These are phyloP conservation scores for Protodeltote pygarga DNA, from an alignment of 2,888 invertebrate genomes.

Conservation along the genomic window DNA sequence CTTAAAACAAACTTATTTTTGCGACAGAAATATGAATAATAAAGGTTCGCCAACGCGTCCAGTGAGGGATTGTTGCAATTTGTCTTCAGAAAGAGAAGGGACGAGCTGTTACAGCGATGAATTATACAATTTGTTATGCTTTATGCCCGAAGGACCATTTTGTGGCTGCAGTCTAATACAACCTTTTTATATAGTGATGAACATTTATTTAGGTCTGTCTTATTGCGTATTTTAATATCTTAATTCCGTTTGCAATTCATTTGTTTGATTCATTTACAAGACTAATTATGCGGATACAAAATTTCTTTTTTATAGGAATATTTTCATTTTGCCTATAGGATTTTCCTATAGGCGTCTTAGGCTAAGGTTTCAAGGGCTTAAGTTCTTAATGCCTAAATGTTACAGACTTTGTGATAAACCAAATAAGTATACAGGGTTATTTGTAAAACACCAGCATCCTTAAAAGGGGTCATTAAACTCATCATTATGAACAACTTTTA, in stretches of 20 bases:
- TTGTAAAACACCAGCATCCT: no score
- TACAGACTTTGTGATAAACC: no score
- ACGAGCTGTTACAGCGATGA: slow-evolving; percentile 59
- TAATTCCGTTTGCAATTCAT: background rate
- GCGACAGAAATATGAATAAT: slow-evolving; percentile 36
- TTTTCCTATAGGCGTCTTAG: no score
- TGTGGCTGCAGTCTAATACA: slow-evolving; percentile 17
- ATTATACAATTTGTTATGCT: slow-evolving; percentile 70
- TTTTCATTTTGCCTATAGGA: no score
- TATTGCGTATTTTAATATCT: slow-evolving; percentile 7
- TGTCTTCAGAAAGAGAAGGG: slow-evolving; percentile 60
- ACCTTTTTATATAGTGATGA: slow-evolving; percentile 5
- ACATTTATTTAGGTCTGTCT: slow-evolving; percentile 2
- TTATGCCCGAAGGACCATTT: slow-evolving; percentile 48
- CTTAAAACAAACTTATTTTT: slow-evolving; percentile 2
- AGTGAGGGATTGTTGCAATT: slow-evolving; percentile 63
- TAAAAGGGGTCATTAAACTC: no score
- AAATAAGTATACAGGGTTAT: no score
- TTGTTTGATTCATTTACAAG: no score
- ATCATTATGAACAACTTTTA: no score
- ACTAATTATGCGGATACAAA: no score
- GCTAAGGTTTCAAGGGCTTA: no score
- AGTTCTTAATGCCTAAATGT: no score
- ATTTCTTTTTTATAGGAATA: no score
- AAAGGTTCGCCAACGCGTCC: slow-evolving; percentile 50